Percentiles rank a stretch among this genome's conserved stretches.
phyloP scores from a whole-genome alignment of 1,140 invertebrate genomes.

The Idris sp. region DNA sequence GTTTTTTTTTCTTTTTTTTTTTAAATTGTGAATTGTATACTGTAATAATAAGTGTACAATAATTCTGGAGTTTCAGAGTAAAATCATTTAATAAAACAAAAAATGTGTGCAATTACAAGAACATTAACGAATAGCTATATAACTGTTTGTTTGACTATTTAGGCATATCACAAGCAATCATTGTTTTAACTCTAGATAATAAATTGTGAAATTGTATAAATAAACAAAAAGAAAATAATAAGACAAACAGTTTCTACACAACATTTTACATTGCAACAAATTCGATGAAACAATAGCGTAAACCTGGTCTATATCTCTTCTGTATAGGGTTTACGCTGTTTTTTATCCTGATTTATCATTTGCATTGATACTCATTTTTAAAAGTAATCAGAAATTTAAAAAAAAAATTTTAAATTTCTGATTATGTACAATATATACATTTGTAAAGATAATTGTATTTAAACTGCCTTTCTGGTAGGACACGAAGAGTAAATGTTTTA shows the following conservation, averaged over 20 bases:
- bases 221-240: conserved; percentile 16
- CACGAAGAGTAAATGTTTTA: neutral
- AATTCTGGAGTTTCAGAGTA: too few relatives aligned
- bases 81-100: conserved; percentile 20
- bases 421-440: conserved; percentile 22
- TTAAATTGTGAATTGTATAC: conserved; percentile 1
- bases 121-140: conserved; percentile 19
- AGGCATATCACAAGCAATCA: conserved; percentile 55
- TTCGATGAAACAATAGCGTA: conserved; percentile 54
- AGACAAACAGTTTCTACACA: conserved; percentile 49
- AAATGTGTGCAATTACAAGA: conserved; percentile 42
- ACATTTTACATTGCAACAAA: conserved; percentile 51
- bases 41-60: too few relatives aligned
- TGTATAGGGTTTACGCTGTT: conserved; percentile 39
- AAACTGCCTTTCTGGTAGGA: conserved; percentile 26
- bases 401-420: too few relatives aligned
- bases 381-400: too few relatives aligned
- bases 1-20: too few relatives aligned
- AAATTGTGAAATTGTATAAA: conserved; percentile 50
- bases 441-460: conserved; percentile 35
- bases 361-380: too few relatives aligned
- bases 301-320: conserved; percentile 31
- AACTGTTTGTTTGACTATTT: conserved; percentile 44
- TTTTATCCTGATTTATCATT: conserved; percentile 38
- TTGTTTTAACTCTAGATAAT: conserved; percentile 42